phyloP scores from a whole-genome alignment of 2,797 vertebrate genomes.

The Platalea minor region DNA sequence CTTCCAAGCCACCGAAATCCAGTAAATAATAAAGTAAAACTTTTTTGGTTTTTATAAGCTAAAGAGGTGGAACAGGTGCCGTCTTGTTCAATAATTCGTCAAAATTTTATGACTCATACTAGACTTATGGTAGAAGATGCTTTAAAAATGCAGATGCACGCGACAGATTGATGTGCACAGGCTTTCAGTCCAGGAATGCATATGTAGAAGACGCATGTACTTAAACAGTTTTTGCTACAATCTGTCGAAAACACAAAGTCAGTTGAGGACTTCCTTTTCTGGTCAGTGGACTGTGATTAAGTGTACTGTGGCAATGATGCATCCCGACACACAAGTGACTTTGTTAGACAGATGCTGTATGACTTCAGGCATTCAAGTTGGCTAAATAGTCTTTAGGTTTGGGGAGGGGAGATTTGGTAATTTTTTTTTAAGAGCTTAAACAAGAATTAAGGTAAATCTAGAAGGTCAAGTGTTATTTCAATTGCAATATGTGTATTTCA shows the following conservation, averaged over 20 bases:
- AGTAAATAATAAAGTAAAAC: not conserved
- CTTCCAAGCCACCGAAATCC: not conserved
- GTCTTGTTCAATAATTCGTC: not conserved
- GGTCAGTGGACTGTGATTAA: slow-evolving; percentile 43
- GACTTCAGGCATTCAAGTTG: slow-evolving; percentile 22
- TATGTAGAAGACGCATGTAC: slow-evolving; percentile 4
- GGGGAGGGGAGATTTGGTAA: not conserved
- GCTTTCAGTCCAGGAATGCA: not conserved
- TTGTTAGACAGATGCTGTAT: slow-evolving; percentile 33
- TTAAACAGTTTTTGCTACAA: slow-evolving; percentile 39
- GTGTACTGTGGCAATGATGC: slow-evolving; percentile 41
- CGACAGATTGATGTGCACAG: slow-evolving; percentile 7
- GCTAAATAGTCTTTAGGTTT: not conserved
- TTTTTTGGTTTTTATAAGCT: not conserved
- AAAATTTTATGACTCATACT: not conserved
- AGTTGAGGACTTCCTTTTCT: slow-evolving; percentile 56
- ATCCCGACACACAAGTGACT: slow-evolving; percentile 47
- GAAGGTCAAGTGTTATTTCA: not conserved
- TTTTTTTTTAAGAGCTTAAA: not conserved
- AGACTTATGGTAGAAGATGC: not conserved
- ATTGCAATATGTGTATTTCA: not conserved
- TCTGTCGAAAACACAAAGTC: slow-evolving; percentile 53
- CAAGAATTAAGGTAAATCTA: not conserved
- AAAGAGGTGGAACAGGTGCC: not conserved
- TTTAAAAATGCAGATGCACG: slow-evolving; percentile 36